phyloP scores from a whole-genome alignment of 2,888 invertebrate species.

The Synanthedon myopaeformis region DNA sequence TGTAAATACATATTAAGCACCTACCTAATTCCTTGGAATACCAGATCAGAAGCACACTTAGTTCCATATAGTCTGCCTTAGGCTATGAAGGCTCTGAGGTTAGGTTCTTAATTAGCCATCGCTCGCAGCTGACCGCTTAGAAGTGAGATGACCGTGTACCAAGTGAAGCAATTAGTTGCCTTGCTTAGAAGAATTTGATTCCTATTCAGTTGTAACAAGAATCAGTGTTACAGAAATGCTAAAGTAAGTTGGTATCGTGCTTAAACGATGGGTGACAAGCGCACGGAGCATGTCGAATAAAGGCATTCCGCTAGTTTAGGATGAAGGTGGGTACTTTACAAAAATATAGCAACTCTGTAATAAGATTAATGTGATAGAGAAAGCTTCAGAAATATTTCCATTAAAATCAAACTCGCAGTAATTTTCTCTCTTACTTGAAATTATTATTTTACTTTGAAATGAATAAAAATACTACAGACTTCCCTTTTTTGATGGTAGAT shows the following conservation, averaged over 20 bases:
- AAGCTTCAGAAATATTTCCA: no score
- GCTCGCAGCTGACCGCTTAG: slow-evolving; percentile 57
- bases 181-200: not conserved
- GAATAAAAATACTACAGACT: no score
- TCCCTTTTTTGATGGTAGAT: no score
- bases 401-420: no score
- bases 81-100: slow-evolving; percentile 45
- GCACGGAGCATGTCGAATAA: not conserved
- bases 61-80: slow-evolving; percentile 51
- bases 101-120: slow-evolving; percentile 64
- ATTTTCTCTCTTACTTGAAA: no score
- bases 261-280: not conserved
- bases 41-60: slow-evolving; percentile 49
- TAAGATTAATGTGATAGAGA: no score
- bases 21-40: slow-evolving; percentile 36
- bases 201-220: not conserved
- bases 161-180: not conserved
- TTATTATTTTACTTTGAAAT: no score
- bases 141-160: slow-evolving; percentile 27
- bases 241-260: not conserved
- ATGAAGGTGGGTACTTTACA: no score
- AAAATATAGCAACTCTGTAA: no score
- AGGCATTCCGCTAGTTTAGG: not conserved
- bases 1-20: slow-evolving; percentile 19
- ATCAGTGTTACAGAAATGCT: not conserved